Conservation (phyloP, 2,888 invertebrate species). For the Atethmia centrago region DNA sequence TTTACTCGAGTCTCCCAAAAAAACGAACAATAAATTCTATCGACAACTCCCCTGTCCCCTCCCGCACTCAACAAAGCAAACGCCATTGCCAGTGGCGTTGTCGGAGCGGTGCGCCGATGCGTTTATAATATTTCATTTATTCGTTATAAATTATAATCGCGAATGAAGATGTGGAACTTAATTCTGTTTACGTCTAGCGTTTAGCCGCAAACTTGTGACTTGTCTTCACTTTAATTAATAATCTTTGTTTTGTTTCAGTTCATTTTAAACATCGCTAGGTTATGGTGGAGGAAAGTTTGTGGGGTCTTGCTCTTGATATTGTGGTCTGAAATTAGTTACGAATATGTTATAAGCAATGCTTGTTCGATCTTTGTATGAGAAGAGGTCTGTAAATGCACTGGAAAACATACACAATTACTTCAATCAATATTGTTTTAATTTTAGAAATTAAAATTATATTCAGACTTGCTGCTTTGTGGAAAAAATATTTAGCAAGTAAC, state of each 20-base stretch:
- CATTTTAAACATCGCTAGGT: constrained; percentile 1
- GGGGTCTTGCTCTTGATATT: too few species aligned
- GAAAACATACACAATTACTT: neutral
- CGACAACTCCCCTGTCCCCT: constrained; percentile 57
- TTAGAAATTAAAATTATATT: neutral
- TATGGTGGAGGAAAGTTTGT: neutral
- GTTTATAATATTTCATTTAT: constrained; percentile 91
- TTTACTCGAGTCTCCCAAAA: too few species aligned
- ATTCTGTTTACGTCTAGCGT: constrained; percentile 74
- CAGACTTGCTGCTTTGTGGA: too few species aligned
- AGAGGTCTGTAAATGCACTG: neutral
- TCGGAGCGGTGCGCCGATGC: constrained; percentile 89
- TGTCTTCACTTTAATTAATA: constrained; percentile 53
- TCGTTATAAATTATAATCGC: constrained; percentile 91
- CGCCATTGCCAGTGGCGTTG: constrained; percentile 90
- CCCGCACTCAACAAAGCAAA: constrained; percentile 87
- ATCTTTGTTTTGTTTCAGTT: constrained; percentile 45
- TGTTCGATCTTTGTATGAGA: neutral
- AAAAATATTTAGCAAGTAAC: neutral
- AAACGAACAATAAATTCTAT: constrained; percentile 18
- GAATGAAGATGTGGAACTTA: constrained; percentile 75
- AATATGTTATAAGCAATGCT: neutral
- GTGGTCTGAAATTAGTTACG: neutral
- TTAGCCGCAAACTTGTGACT: constrained; percentile 61
- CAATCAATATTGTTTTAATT: neutral